These are phyloP conservation scores for Euleptes europaea DNA, from an alignment of 2,113 vertebrate genomes.

Conservation along the genomic window DNA sequence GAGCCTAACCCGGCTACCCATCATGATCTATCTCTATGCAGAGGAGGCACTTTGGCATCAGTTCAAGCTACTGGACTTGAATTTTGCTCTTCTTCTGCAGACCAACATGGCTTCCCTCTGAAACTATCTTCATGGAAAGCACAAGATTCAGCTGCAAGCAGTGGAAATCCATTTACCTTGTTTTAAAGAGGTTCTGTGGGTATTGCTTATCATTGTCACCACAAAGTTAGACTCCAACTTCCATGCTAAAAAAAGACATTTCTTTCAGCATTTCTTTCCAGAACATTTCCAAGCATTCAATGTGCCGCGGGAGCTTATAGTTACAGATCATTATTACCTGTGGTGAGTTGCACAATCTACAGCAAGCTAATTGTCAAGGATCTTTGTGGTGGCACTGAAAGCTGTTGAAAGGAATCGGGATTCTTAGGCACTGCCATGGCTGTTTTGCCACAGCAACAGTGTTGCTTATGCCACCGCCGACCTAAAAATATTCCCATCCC, in stretches of 20 bases:
- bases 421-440: background rate
- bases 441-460: constrained; percentile 12
- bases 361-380: constrained; percentile 11
- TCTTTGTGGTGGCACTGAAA: constrained; percentile 7
- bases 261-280: constrained; percentile 11
- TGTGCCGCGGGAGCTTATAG: constrained; percentile 18
- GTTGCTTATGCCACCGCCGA: background rate
- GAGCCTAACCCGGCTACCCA: no score
- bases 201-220: constrained; percentile 16
- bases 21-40: no score
- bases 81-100: no score
- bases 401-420: background rate
- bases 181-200: constrained; percentile 8
- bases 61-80: no score
- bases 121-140: no score
- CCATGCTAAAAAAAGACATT: background rate
- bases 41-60: no score
- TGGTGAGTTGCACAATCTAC: constrained; percentile 14
- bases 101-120: no score
- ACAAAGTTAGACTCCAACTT: constrained; percentile 13
- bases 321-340: constrained; percentile 30
- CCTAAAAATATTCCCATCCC: constrained; percentile 39
- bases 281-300: constrained; percentile 32
- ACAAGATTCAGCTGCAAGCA: no score
- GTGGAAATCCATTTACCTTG: no score